These are phyloP conservation scores for Sarcophaga variegata DNA, from an alignment of 2,888 invertebrate genomes.

Conservation along the genomic window DNA sequence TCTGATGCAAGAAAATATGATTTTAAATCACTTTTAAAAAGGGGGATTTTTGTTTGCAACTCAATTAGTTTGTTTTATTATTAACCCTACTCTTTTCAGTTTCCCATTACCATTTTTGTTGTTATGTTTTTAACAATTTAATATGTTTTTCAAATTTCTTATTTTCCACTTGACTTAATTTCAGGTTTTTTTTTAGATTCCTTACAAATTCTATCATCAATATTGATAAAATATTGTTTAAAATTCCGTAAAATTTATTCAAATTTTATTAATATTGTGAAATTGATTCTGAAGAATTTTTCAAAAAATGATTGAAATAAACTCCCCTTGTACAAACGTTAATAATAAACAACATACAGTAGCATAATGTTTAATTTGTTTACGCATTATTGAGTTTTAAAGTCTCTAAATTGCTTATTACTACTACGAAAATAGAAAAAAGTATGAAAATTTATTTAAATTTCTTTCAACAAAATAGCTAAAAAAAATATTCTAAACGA, in stretches of 20 bases:
- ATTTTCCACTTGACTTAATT: constrained; percentile 64
- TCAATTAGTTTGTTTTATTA: not conserved
- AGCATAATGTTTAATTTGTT: constrained; percentile 60
- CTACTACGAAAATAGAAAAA: constrained; percentile 11
- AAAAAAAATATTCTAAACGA: too few species aligned
- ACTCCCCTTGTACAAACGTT: constrained; percentile 5
- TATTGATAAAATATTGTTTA: constrained; percentile 56
- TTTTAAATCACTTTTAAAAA: not conserved
- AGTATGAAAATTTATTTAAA: constrained; percentile 41
- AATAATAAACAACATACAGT: constrained; percentile 22
- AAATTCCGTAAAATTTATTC: constrained; percentile 67
- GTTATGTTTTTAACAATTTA: constrained; percentile 10
- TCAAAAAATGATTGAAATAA: not conserved
- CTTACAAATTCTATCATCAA: constrained; percentile 27
- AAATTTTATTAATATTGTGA: constrained; percentile 65
- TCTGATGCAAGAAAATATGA: not conserved
- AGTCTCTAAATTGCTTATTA: constrained; percentile 66
- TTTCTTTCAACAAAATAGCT: not conserved
- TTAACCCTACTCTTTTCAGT: constrained; percentile 25
- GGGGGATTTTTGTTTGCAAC: not conserved
- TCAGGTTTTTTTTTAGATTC: constrained; percentile 19
- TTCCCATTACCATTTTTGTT: not conserved
- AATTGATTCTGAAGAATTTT: constrained; percentile 70
- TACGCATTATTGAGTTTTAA: constrained; percentile 64
- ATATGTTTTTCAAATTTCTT: constrained; percentile 50